Evolutionary conservation across 2,113 vertebrate genomes (phyloP), one percentile per base, ranked within the genome.

Genomic region (Ammodytes dubius): DNA sequence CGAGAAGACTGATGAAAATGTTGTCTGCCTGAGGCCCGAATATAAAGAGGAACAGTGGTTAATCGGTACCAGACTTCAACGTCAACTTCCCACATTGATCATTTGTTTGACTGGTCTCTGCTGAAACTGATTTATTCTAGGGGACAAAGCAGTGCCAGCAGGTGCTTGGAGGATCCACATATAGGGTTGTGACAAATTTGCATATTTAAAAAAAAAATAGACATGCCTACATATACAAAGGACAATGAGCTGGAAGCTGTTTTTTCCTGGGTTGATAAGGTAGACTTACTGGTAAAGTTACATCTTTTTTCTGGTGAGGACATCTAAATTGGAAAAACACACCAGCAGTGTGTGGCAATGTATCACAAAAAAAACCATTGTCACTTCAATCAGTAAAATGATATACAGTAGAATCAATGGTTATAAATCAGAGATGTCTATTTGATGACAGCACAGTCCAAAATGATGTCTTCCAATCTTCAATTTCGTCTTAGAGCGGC

Each of bases 21-120:
- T 42, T 45, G 27, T 60, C 13, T 56, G 52, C 9, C 70, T 47
- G 45, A 50, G 46, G 54, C 27, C 57, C 1, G 0, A 58, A 54
- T 72, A 27, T 39, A 45, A 82, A 87, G 49, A 69, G 43, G 35
- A 68, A 35, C 63, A 15, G 39, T 12, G 35, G 61, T 80, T 81
- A 46, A 72, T 66, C 10, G 70, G 42, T 70, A 82, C 56, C 42
- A 9, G 7, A 11, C 42, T 83, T 77, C 74, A 74, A 63, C 71
- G 37, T 40, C 19, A 72, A 67, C 46, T 50, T 79, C 54, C 46
- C 59, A 43, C 27, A 69, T 42, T 65, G 50, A 67, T 57, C 7
- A 67, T 57, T 45, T 66, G 59, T 72, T 57, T 63, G 56, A 86
- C 67, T 73, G 74, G 73, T 84, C 45, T n/a, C 67, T 69, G 61